phyloP scores from a whole-genome alignment of 2,888 invertebrate species.

The Caenorhabditis sulstoni region DNA sequence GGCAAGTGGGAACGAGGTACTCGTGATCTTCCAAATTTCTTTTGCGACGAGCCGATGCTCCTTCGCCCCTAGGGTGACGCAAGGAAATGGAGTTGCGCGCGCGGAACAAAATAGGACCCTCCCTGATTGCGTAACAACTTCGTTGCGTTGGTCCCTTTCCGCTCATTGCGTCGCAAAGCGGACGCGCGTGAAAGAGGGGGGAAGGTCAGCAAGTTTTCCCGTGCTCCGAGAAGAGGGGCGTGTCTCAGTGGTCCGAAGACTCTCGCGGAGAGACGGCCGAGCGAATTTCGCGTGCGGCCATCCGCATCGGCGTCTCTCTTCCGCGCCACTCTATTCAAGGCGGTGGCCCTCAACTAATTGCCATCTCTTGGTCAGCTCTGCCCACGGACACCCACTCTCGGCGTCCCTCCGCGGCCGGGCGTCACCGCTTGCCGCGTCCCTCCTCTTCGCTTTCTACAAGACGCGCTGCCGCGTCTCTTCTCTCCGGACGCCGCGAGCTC shows the following conservation, averaged over 20 bases:
- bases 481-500: constrained; percentile 41
- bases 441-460: constrained; percentile 15
- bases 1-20: background rate
- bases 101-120: constrained; percentile 22
- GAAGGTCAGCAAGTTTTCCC: constrained; percentile 52
- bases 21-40: constrained; percentile 13
- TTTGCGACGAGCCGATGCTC: constrained; percentile 15
- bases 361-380: constrained; percentile 20
- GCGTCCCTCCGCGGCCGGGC: constrained; percentile 33
- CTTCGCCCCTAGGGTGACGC: constrained; percentile 1
- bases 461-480: constrained; percentile 36
- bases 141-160: constrained; percentile 7
- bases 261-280: background rate
- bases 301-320: constrained; percentile 17
- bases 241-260: constrained; percentile 29
- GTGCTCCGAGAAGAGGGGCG: constrained; percentile 30
- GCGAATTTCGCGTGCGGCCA: constrained; percentile 33
- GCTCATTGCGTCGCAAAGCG: constrained; percentile 42
- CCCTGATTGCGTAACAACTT: constrained; percentile 54
- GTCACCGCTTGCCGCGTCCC: constrained; percentile 27
- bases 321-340: constrained; percentile 49
- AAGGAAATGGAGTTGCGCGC: constrained; percentile 38
- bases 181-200: constrained; percentile 15
- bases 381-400: constrained; percentile 29
- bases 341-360: constrained; percentile 40